phyloP scores from a whole-genome alignment of 2,113 vertebrate species.

The Tinamus guttatus region DNA sequence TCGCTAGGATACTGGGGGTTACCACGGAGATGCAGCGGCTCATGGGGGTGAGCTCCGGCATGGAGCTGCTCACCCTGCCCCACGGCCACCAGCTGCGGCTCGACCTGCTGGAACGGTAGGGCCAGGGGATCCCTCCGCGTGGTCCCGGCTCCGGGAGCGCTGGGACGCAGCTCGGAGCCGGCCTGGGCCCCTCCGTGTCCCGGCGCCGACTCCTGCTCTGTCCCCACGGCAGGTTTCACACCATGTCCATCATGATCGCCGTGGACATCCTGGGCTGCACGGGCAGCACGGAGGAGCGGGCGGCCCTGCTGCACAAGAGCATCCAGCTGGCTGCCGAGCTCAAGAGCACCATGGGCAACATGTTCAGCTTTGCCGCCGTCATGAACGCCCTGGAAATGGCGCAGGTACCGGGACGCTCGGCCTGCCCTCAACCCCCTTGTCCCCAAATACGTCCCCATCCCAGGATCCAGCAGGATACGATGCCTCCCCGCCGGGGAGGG shows the following conservation, averaged over 20 bases:
- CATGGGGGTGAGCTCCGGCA: conserved; percentile 97
- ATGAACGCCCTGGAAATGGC: conserved; percentile 96
- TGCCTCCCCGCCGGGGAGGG: background rate
- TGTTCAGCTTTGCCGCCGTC: conserved; percentile 96
- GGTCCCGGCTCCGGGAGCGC: background rate
- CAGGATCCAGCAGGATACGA: accelerated
- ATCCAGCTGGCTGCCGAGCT: conserved; percentile 96
- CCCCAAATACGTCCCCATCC: background rate
- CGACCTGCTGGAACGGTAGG: conserved; percentile 95
- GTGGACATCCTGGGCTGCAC: conserved; percentile 97
- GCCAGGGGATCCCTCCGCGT: background rate
- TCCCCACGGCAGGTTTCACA: conserved; percentile 85
- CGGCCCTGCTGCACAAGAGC: conserved; percentile 93
- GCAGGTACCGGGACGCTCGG: conserved; percentile 78
- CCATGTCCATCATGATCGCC: conserved; percentile 98
- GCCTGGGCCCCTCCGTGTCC: too few species aligned
- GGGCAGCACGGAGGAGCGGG: conserved; percentile 92
- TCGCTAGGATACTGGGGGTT: conserved; percentile 95
- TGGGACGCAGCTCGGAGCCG: background rate
- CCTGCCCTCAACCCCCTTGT: background rate
- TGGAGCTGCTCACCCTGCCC: conserved; percentile 96
- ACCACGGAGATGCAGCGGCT: conserved; percentile 91
- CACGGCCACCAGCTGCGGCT: conserved; percentile 96
- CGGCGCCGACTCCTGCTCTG: accelerated
- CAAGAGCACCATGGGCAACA: conserved; percentile 95